Conservation (phyloP, 1,140 invertebrate species). For the Heliconius congener region DNA sequence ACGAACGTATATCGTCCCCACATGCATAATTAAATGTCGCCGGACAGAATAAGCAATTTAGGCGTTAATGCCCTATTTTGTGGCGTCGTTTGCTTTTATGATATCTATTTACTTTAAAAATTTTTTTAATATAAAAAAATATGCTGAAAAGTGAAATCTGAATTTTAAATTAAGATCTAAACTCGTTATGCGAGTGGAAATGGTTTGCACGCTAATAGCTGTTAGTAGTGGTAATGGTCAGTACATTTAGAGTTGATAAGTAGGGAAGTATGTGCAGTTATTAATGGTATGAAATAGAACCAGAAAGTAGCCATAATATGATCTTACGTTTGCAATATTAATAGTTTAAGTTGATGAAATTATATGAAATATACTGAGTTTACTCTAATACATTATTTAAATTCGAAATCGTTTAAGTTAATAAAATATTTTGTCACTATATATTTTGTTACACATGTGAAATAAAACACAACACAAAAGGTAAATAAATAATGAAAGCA, state of each 20-base stretch:
- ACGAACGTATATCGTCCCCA: constrained; percentile 43
- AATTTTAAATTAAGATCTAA: neutral
- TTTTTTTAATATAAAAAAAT: constrained; percentile 1
- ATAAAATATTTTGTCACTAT: neutral
- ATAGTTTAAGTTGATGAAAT: too few relatives aligned
- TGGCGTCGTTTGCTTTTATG: constrained; percentile 60
- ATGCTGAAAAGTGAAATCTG: neutral
- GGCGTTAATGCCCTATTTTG: constrained; percentile 63
- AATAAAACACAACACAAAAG: neutral
- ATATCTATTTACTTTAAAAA: constrained; percentile 34
- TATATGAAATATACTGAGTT: too few relatives aligned
- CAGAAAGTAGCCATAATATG: too few relatives aligned
- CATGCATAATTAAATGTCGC: constrained; percentile 68
- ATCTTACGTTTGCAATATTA: too few relatives aligned
- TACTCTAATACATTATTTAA: too few relatives aligned
- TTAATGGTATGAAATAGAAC: too few relatives aligned
- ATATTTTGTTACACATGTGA: neutral
- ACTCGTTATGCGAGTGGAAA: neutral
- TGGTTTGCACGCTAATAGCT: neutral
- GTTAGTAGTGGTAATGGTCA: neutral
- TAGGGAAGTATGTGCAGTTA: too few relatives aligned
- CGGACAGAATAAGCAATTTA: constrained; percentile 72
- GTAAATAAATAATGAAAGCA: neutral
- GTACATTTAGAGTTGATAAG: too few relatives aligned
- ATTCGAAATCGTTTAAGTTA: neutral